A percentile compares a stretch with the other conserved stretches of the same genome.
phyloP scores from a whole-genome alignment of 2,888 invertebrate species.

The Pristionchus entomophagus region DNA sequence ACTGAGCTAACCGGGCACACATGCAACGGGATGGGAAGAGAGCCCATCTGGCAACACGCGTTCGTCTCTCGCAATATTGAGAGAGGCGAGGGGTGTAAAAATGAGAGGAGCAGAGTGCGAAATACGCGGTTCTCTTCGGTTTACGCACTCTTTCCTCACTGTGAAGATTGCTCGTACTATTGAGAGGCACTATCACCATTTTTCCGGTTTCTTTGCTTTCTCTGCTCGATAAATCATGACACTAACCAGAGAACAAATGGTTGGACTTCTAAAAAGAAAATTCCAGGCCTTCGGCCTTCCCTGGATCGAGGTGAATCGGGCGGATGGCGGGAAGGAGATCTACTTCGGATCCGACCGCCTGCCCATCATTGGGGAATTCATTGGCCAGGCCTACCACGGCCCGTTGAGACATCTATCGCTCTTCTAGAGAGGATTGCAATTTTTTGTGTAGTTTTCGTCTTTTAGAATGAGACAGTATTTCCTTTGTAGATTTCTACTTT shows the following conservation, averaged over 20 bases:
- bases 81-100: constrained; percentile 1
- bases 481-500: no score
- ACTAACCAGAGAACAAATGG: no score
- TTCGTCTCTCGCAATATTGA: constrained; percentile 6
- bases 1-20: constrained; percentile 61
- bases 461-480: no score
- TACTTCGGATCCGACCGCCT: constrained; percentile 44
- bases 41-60: background rate
- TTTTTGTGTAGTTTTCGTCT: no score
- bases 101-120: constrained; percentile 5
- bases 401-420: constrained; percentile 42
- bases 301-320: constrained; percentile 35
- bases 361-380: constrained; percentile 40
- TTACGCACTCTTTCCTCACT: background rate
- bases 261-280: background rate
- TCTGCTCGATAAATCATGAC: no score
- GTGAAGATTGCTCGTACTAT: no score
- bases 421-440: constrained; percentile 31
- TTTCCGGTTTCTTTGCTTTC: no score
- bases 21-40: background rate
- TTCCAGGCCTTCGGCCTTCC: constrained; percentile 43
- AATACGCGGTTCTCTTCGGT: no score
- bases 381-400: constrained; percentile 33
- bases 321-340: background rate
- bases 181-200: no score